Conservation (phyloP, 2,888 invertebrate species). For the Liopterus haemorrhoidalis region DNA sequence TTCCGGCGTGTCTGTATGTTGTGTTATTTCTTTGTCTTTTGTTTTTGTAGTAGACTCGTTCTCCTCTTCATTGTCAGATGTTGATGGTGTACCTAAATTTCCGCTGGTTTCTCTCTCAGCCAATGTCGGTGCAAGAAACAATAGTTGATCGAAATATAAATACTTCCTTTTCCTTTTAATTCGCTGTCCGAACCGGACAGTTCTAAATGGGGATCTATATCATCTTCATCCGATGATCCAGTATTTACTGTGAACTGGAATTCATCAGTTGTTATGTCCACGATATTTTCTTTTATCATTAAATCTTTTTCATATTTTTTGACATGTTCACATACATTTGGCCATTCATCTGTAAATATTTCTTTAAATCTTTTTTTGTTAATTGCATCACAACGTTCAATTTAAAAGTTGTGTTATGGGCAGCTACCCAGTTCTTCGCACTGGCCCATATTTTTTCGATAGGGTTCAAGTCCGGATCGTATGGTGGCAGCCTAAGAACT, state of each 20-base stretch:
- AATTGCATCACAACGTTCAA: background rate
- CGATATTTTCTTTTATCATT: background rate
- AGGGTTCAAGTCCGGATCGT: background rate
- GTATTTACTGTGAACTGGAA: background rate
- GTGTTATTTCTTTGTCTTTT: too few species aligned
- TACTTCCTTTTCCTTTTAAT: too few species aligned
- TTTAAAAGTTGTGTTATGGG: background rate
- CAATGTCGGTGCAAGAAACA: too few species aligned
- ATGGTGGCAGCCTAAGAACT: conserved; percentile 1
- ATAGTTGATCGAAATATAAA: too few species aligned
- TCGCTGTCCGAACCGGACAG: too few species aligned
- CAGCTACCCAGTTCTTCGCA: background rate
- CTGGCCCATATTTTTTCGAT: background rate
- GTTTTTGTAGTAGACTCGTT: too few species aligned
- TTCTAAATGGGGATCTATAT: too few species aligned
- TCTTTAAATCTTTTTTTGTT: background rate
- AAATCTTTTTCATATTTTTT: background rate
- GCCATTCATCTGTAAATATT: background rate
- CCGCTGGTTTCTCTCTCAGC: too few species aligned
- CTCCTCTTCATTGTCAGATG: too few species aligned
- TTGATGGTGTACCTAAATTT: too few species aligned
- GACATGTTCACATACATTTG: background rate
- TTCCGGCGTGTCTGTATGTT: too few species aligned
- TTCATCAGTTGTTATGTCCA: background rate
- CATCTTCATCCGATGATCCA: background rate